Conservation (phyloP, 2,797 vertebrate species). For the Aviceda leuphotes region DNA sequence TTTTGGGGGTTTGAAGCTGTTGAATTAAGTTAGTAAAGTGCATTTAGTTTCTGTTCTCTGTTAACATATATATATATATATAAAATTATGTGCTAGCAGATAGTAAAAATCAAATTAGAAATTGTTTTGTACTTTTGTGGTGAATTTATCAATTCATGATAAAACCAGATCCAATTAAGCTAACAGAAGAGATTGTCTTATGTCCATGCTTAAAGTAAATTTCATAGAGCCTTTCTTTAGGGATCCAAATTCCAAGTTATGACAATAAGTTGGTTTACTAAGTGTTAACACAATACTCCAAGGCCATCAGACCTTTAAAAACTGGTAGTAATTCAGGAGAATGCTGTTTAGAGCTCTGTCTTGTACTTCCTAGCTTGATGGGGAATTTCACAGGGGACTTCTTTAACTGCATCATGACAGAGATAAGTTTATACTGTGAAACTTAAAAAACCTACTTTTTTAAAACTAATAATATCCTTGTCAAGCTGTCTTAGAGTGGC, state of each 20-base stretch:
- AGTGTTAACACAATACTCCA: background rate
- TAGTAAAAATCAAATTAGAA: background rate
- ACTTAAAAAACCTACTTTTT: background rate
- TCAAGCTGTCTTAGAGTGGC: background rate
- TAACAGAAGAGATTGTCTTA: background rate
- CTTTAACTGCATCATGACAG: background rate
- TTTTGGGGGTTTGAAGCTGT: background rate
- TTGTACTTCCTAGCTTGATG: background rate
- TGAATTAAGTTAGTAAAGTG: background rate
- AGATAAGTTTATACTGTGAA: background rate
- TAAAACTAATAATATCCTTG: background rate
- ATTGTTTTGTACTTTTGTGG: background rate
- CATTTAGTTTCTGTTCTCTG: background rate
- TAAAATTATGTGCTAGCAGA: background rate
- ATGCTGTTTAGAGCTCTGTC: background rate
- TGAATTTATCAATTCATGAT: background rate
- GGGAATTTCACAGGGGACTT: background rate
- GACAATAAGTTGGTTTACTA: background rate
- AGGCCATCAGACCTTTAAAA: background rate
- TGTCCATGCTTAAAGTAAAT: background rate
- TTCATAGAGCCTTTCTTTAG: background rate
- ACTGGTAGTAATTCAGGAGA: background rate
- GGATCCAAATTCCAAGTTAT: background rate
- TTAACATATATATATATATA: background rate
- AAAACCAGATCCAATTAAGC: background rate